A percentile compares a stretch with the other conserved stretches of the same genome.
phyloP scores from a whole-genome alignment of 1,140 invertebrate species.

The Tigriopus japonicus region DNA sequence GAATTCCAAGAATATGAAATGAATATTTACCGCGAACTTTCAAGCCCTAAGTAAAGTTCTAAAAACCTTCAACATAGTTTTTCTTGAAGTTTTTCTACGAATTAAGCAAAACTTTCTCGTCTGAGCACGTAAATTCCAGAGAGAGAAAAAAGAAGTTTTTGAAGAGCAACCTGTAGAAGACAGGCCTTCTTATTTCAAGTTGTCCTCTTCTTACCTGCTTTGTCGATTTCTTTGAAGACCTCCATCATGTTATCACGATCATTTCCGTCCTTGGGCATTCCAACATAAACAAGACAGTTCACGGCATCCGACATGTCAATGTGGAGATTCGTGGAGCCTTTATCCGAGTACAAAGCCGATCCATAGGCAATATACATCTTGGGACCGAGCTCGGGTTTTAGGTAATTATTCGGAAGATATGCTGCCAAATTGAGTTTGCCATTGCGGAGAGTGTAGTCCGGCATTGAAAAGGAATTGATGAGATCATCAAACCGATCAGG shows the following conservation, averaged over 20 bases:
- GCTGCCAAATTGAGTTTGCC: conserved; percentile 77
- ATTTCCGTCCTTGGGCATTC: conserved; percentile 61
- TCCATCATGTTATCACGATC: conserved; percentile 44
- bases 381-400: conserved; percentile 82
- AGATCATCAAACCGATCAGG: conserved; percentile 59
- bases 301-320: conserved; percentile 92
- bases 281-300: conserved; percentile 92
- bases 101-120: too few species aligned
- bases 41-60: too few species aligned
- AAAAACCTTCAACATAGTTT: too few species aligned
- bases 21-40: too few species aligned
- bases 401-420: conserved; percentile 75
- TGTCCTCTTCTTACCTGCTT: background rate
- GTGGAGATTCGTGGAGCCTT: conserved; percentile 93
- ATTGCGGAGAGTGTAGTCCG: conserved; percentile 71
- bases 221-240: conserved; percentile 10
- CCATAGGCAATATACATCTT: conserved; percentile 99
- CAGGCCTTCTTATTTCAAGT: too few species aligned
- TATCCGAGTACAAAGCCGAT: conserved; percentile 49
- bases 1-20: too few species aligned
- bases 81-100: too few species aligned
- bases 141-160: too few species aligned
- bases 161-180: too few species aligned
- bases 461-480: conserved; percentile 73
- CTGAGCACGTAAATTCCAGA: too few species aligned